These are phyloP conservation scores for Mastomys coucha DNA, from an alignment of 2,113 vertebrate species.

Conservation along the genomic window DNA sequence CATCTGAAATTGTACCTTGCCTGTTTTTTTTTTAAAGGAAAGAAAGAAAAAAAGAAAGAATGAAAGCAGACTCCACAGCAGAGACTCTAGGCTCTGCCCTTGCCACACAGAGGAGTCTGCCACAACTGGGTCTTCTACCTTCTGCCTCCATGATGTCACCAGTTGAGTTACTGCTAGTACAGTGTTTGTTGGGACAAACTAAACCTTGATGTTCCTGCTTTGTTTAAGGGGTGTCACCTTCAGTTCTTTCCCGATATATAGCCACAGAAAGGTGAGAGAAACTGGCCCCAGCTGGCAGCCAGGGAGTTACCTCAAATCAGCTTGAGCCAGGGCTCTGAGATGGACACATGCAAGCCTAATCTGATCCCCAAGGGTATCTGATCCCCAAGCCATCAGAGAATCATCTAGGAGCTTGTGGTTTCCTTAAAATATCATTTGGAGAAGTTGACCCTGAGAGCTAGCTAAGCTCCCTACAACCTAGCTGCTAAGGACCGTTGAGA, in stretches of 20 bases:
- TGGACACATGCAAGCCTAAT: background rate
- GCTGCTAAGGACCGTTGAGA: background rate
- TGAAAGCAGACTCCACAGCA: no score
- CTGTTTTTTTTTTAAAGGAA: no score
- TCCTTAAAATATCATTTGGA: slow-evolving; percentile 37
- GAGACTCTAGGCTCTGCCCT: no score
- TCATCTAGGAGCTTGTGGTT: slow-evolving; percentile 59
- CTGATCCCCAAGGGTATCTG: slow-evolving; percentile 63
- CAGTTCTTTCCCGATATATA: background rate
- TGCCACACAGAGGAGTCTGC: background rate
- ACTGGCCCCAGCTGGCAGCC: background rate
- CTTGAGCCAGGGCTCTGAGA: background rate
- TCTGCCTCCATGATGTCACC: background rate
- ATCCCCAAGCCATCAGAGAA: slow-evolving; percentile 59
- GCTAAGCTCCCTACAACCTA: slow-evolving; percentile 47
- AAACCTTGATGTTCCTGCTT: no score
- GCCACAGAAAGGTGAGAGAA: background rate
- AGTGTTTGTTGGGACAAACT: background rate
- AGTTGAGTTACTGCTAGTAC: background rate
- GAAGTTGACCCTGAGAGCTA: slow-evolving; percentile 8
- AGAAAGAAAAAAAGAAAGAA: background rate
- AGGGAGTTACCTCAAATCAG: slow-evolving; percentile 62
- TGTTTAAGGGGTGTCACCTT: background rate
- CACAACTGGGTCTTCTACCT: no score
- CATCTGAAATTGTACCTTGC: background rate